Evolutionary conservation across 2,113 vertebrate species (phyloP).

Genomic region (Benthochromis sp.): DNA sequence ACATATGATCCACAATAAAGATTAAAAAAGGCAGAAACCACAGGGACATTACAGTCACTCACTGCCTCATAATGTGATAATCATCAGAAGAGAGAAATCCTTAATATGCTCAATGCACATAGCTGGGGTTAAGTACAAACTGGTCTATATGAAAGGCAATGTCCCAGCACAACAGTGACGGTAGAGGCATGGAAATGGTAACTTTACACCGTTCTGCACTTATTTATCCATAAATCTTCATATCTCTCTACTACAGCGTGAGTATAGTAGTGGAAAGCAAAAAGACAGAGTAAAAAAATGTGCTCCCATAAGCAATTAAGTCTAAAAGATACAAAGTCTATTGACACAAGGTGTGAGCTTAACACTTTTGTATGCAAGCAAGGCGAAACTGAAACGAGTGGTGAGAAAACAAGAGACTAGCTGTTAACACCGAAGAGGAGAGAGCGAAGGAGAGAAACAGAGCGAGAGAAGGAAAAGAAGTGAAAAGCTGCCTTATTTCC

Average conservation of each 20-base stretch:
- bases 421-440: conserved; percentile 20
- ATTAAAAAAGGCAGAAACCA: background rate
- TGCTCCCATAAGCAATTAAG: background rate
- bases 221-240: background rate
- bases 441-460: background rate
- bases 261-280: background rate
- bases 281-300: background rate
- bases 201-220: background rate
- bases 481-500: conserved; percentile 7
- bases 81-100: background rate
- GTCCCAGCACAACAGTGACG: background rate
- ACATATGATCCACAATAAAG: background rate
- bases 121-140: background rate
- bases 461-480: background rate
- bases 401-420: conserved; percentile 40
- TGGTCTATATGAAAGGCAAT: background rate
- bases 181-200: background rate
- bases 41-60: background rate
- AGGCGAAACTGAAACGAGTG: conserved; percentile 16
- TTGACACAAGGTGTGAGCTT: background rate
- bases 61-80: background rate
- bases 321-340: background rate
- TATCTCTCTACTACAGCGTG: background rate
- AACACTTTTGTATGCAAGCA: conserved; percentile 3
- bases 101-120: background rate